Evolutionary conservation across 2,888 invertebrate species (phyloP).

Genomic region (Trichogramma evanescens): DNA sequence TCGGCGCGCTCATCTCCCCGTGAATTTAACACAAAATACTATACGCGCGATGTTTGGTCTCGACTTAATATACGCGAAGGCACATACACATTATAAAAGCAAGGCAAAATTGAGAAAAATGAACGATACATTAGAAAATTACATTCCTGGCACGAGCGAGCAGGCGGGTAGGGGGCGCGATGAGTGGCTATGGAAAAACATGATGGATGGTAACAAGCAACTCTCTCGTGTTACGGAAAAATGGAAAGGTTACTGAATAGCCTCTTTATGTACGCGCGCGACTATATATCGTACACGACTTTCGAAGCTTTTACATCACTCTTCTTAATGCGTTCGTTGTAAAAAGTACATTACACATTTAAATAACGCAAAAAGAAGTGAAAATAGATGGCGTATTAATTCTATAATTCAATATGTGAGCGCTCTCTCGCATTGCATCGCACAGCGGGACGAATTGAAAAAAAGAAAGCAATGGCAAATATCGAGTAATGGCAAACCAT

Average conservation of each 20-base stretch:
- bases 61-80: not conserved
- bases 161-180: not conserved
- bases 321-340: too few relatives aligned
- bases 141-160: not conserved
- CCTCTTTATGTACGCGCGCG: too few relatives aligned
- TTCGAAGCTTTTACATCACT: not conserved
- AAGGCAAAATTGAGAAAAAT: constrained; percentile 18
- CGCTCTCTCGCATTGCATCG: too few relatives aligned
- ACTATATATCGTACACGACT: not conserved
- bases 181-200: not conserved
- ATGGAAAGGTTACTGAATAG: not conserved
- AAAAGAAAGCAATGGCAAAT: not conserved
- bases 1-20: not conserved
- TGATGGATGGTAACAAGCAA: constrained; percentile 13
- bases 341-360: too few relatives aligned
- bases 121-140: constrained; percentile 16
- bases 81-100: too few relatives aligned
- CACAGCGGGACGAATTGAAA: not conserved
- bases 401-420: too few relatives aligned
- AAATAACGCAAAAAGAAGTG: too few relatives aligned
- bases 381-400: too few relatives aligned
- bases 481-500: too few relatives aligned
- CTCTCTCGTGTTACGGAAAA: not conserved
- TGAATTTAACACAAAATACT: constrained; percentile 19
- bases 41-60: not conserved